These are phyloP conservation scores for Hippocampus comes DNA, from an alignment of 2,113 vertebrate genomes.

Conservation along the genomic window DNA sequence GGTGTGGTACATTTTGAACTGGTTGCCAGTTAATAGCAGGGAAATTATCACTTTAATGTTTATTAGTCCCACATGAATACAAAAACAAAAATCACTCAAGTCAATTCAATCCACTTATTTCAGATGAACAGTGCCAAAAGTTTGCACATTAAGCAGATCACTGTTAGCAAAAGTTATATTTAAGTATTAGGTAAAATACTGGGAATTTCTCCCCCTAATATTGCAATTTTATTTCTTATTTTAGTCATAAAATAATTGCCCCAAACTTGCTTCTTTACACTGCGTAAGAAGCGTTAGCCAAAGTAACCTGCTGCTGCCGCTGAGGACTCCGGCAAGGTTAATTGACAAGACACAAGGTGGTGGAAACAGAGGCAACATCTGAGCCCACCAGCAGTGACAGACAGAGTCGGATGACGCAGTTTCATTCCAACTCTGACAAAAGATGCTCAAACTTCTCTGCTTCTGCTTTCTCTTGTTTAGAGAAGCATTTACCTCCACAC, in stretches of 20 bases:
- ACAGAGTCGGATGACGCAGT: conserved; percentile 1
- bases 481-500: conserved; percentile 18
- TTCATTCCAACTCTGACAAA: conserved; percentile 6
- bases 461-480: conserved; percentile 6
- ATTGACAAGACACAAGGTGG: conserved; percentile 59
- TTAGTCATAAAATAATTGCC: not conserved
- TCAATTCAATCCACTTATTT: too few relatives aligned
- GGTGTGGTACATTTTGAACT: too few relatives aligned
- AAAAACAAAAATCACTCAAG: too few relatives aligned
- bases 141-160: too few relatives aligned
- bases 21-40: too few relatives aligned
- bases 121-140: too few relatives aligned
- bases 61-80: too few relatives aligned
- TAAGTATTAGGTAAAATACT: not conserved
- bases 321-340: conserved; percentile 30
- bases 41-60: too few relatives aligned
- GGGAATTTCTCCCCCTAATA: not conserved
- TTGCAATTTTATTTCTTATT: not conserved
- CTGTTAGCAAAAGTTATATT: too few relatives aligned
- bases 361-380: conserved; percentile 31
- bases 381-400: conserved; percentile 18
- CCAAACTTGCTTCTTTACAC: not conserved
- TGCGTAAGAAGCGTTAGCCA: conserved; percentile 1
- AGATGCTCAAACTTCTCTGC: conserved; percentile 13
- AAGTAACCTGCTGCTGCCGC: conserved; percentile 31